phyloP scores from a whole-genome alignment of 2,888 invertebrate species.

The Limenitis camilla region DNA sequence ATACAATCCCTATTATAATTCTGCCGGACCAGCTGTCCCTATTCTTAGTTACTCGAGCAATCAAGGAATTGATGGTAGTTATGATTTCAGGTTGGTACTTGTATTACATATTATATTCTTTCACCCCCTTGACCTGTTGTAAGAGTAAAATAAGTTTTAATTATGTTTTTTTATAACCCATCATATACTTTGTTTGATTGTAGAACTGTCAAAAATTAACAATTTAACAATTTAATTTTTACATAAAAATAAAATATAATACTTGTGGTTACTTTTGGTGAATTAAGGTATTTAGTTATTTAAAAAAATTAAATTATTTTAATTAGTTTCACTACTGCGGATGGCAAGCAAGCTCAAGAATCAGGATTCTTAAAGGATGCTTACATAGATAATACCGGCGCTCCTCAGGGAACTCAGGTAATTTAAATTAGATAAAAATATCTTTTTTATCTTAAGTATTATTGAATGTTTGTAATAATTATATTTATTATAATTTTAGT shows the following conservation, averaged over 20 bases:
- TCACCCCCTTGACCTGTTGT: too few species aligned
- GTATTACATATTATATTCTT: too few species aligned
- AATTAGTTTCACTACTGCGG: conserved; percentile 81
- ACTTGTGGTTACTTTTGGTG: neutral
- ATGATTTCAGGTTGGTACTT: conserved; percentile 61
- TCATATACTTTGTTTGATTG: too few species aligned
- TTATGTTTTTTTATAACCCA: too few species aligned
- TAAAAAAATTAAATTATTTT: neutral
- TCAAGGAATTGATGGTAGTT: conserved; percentile 76
- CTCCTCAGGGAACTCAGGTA: conserved; percentile 73
- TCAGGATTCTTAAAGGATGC: conserved; percentile 83
- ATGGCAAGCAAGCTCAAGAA: conserved; percentile 86
- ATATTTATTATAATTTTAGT: too few species aligned
- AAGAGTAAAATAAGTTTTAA: too few species aligned
- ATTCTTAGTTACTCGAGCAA: conserved; percentile 71
- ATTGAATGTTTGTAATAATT: too few species aligned
- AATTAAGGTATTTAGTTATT: neutral
- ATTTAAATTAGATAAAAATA: neutral
- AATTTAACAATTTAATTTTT: too few species aligned
- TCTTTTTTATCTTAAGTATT: too few species aligned
- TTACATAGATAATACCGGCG: conserved; percentile 78
- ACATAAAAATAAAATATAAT: neutral
- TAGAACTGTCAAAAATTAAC: too few species aligned
- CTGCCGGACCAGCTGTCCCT: conserved; percentile 53
- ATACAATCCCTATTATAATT: conserved; percentile 46